A percentile compares a stretch with the other conserved stretches of the same genome.
phyloP scores from a whole-genome alignment of 2,797 vertebrate species.

The Sphaeramia orbicularis region DNA sequence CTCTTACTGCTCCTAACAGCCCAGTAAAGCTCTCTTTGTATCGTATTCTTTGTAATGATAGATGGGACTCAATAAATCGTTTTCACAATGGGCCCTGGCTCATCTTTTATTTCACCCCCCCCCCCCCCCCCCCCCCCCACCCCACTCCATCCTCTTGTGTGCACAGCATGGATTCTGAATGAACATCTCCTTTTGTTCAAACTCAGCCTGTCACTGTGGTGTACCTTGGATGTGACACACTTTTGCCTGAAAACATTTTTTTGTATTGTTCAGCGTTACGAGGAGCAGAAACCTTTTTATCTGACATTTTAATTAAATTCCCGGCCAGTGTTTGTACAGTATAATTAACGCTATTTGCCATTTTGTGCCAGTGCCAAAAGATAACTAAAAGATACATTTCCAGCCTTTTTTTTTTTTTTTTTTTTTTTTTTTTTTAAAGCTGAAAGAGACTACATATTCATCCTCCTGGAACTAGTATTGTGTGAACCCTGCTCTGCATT shows the following conservation, averaged over 20 bases:
- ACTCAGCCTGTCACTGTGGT: conserved; percentile 17
- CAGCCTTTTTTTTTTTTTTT: too few species aligned
- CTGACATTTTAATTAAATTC: conserved; percentile 11
- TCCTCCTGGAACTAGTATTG: conserved; percentile 24
- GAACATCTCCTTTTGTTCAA: conserved; percentile 48
- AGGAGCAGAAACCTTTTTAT: conserved; percentile 9
- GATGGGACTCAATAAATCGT: conserved; percentile 63
- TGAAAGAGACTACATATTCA: conserved; percentile 36
- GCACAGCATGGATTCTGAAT: conserved; percentile 28
- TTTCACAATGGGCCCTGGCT: conserved; percentile 25
- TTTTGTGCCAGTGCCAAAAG: conserved; percentile 17
- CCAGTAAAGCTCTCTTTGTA: conserved; percentile 53
- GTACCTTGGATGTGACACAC: conserved; percentile 11
- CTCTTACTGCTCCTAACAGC: conserved; percentile 47
- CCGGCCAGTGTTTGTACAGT: conserved; percentile 6
- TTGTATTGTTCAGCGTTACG: not conserved
- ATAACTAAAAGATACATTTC: conserved; percentile 40
- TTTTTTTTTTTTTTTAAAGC: too few species aligned
- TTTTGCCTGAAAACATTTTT: conserved; percentile 1
- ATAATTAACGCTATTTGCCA: conserved; percentile 13
- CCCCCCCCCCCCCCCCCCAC: too few species aligned
- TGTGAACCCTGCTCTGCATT: conserved; percentile 42
- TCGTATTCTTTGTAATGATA: conserved; percentile 44
- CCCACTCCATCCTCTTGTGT: conserved; percentile 16
- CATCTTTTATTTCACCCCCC: conserved; percentile 43